Evolutionary conservation across 2,797 vertebrate species (phyloP).

Genomic region (Sylvia borin): DNA sequence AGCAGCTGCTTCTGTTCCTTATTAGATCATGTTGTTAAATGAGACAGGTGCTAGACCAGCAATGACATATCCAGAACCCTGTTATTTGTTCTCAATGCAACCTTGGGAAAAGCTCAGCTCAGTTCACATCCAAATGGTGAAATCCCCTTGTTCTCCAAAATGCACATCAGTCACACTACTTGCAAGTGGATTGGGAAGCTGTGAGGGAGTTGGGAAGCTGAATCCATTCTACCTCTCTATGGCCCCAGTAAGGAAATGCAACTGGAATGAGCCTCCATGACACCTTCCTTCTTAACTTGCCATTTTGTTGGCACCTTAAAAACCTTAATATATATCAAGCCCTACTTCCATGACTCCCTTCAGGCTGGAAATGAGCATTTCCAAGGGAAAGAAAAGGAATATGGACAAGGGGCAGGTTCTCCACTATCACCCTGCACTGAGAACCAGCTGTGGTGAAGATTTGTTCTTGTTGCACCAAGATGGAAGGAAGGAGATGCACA

Average conservation of each 20-base stretch:
- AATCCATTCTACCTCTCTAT: background rate
- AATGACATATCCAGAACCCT: background rate
- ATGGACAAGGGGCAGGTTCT: background rate
- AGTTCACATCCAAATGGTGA: background rate
- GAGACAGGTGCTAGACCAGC: background rate
- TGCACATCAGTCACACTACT: no score
- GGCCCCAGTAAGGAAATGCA: accelerated
- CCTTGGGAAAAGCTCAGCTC: background rate
- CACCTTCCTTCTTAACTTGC: background rate
- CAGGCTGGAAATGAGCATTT: background rate
- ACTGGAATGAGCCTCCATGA: background rate
- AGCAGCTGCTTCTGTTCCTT: background rate
- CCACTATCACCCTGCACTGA: background rate
- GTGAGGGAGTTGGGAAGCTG: background rate
- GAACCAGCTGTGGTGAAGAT: accelerated
- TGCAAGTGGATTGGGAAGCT: background rate
- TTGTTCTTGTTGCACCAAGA: accelerated
- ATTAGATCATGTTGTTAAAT: background rate
- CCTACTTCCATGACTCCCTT: constrained; percentile 73
- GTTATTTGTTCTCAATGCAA: background rate
- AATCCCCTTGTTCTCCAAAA: background rate
- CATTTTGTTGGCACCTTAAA: background rate
- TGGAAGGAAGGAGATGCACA: accelerated
- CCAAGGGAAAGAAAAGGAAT: background rate
- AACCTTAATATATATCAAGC: background rate